A percentile compares a stretch with the other conserved stretches of the same genome.
Evolutionary conservation across 2,113 vertebrate genomes (phyloP).

Genomic region (Empidonax traillii): DNA sequence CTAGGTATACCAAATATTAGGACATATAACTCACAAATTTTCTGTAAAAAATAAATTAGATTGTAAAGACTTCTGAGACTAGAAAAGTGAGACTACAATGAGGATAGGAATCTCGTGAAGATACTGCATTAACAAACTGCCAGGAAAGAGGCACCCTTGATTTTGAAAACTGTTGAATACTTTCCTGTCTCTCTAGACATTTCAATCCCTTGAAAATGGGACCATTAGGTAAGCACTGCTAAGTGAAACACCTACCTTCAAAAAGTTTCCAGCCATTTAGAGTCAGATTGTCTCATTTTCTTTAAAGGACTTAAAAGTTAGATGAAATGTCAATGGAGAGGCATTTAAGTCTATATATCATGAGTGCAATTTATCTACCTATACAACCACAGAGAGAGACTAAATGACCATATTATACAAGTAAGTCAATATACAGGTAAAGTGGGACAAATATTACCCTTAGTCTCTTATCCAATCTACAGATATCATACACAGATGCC

Average conservation of each 20-base stretch:
- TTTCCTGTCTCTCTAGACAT: neutral
- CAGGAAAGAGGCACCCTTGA: neutral
- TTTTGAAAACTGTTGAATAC: neutral
- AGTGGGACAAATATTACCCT: neutral
- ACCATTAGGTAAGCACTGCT: accelerated
- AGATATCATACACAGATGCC: neutral
- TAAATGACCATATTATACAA: neutral
- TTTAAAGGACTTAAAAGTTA: neutral
- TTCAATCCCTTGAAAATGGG: neutral
- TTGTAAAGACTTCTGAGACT: neutral
- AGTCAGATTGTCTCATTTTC: neutral
- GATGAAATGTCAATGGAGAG: neutral
- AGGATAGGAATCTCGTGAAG: neutral
- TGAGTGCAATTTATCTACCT: neutral
- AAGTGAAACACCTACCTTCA: neutral
- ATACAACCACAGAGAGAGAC: neutral
- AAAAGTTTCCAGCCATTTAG: neutral
- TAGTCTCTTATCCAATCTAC: neutral
- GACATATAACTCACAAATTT: neutral
- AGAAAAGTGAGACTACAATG: neutral
- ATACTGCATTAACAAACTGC: neutral
- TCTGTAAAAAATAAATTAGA: neutral
- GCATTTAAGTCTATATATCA: neutral
- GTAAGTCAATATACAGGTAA: neutral
- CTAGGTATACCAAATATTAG: neutral